These are phyloP conservation scores for Atta colombica DNA, from an alignment of 1,140 invertebrate genomes.

Conservation along the genomic window DNA sequence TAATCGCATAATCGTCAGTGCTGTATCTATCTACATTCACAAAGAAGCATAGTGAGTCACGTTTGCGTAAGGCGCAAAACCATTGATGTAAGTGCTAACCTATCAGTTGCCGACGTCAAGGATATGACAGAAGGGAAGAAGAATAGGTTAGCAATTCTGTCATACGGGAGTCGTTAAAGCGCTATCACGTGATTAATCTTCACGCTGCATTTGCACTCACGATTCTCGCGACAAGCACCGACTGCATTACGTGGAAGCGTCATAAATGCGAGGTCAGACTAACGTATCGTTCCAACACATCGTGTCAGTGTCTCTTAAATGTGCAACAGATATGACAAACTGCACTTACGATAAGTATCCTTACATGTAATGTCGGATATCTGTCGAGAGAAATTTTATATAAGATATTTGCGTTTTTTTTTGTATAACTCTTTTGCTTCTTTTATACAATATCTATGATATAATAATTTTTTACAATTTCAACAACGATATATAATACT, in stretches of 20 bases:
- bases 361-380: slow-evolving; percentile 1
- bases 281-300: slow-evolving; percentile 43
- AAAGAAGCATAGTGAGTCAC: not conserved
- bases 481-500: not conserved
- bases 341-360: slow-evolving; percentile 57
- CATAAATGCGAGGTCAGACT: slow-evolving; percentile 68
- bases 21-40: not conserved
- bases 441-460: not conserved
- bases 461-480: not conserved
- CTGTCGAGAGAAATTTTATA: slow-evolving; percentile 44
- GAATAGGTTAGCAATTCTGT: slow-evolving; percentile 34
- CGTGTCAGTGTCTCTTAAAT: slow-evolving; percentile 34
- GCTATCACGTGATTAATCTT: slow-evolving; percentile 76
- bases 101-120: slow-evolving; percentile 39
- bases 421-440: not conserved
- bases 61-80: slow-evolving; percentile 18
- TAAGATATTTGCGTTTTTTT: not conserved
- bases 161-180: slow-evolving; percentile 73
- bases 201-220: slow-evolving; percentile 44
- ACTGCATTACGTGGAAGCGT: slow-evolving; percentile 67
- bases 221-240: slow-evolving; percentile 69
- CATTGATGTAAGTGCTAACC: slow-evolving; percentile 2
- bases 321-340: slow-evolving; percentile 61
- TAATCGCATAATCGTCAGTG: not conserved
- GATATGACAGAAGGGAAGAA: slow-evolving; percentile 31